Evolutionary conservation across 2,888 invertebrate genomes (phyloP), one percentile per base, ranked within the genome.

Genomic region (Dermolepida albohirtum): DNA sequence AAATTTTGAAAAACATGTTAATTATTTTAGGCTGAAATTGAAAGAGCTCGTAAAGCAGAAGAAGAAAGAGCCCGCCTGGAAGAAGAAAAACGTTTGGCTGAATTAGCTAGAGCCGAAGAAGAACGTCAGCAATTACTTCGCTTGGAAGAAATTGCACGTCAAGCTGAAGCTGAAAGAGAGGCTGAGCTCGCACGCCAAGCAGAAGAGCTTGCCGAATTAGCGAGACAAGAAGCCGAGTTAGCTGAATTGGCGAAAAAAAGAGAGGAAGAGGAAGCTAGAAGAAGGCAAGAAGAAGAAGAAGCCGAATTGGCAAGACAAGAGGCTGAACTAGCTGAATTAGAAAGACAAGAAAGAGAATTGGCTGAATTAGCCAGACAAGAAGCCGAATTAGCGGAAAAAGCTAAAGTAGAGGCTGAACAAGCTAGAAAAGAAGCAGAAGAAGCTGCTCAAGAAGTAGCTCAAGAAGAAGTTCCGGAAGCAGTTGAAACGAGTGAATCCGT

Each of bases 161-260:
- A 88, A 75, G 89, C 88, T 0, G 87, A 88, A 77, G 89, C 89
- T 76, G 89, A 89, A 76, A 86, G 86, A 22, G 90, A 90, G 82
- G 88, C 84, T 6, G 91, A 90, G 78, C 85, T 91, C 72, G 90
- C 89, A 57, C 85, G 90, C 76, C 91, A 91, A 80, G 84, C 83
- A 11, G 84, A 83, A 72, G 83, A 83, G 76, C 79, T 83, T 73
- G 83, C 83, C 70, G 83, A 83, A 75, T 71, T 82, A 39, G 83
- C 83, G 72, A 79, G 82, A 72, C 82, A 89, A 86, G 91, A 90
- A 71, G 90, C 89, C 52, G 91, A 91, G 81, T 80, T 90, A 75
- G 89, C 89, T 0, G 90, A 91, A 76, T 77, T 73, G 70, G 78
- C 77, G 27, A 76, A 87, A 72, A 85, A 86, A 22, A 89, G 89